Evolutionary conservation across 2,888 invertebrate species (phyloP).

Genomic region (Odontocolon sp.): DNA sequence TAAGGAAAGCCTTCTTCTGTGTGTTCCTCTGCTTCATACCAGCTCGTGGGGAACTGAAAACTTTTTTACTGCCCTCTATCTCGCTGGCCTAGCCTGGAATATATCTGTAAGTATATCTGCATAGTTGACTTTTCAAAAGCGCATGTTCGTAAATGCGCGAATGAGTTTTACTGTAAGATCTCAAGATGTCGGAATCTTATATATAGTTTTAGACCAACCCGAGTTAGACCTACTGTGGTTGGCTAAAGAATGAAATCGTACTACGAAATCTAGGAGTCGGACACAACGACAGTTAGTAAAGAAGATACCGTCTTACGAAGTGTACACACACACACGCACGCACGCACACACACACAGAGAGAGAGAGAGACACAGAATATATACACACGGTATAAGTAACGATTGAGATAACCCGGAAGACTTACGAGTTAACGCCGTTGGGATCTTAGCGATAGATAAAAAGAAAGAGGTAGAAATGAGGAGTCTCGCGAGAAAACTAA

Average conservation of each 20-base stretch:
- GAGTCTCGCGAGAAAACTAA: conserved; percentile 28
- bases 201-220: background rate
- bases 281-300: too few species aligned
- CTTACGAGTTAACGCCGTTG: conserved; percentile 4
- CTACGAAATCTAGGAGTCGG: too few species aligned
- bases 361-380: too few species aligned
- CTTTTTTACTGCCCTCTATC: conserved; percentile 45
- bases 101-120: too few species aligned
- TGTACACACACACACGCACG: too few species aligned
- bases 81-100: too few species aligned
- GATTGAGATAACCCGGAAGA: conserved; percentile 25
- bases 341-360: too few species aligned
- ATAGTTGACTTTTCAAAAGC: conserved; percentile 15
- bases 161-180: conserved; percentile 38
- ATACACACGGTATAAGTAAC: too few species aligned
- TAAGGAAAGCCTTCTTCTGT: conserved; percentile 31
- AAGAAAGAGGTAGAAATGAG: background rate
- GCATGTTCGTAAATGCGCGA: conserved; percentile 35
- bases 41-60: conserved; percentile 47
- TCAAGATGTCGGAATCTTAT: conserved; percentile 12
- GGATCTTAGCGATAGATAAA: conserved; percentile 35
- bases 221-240: conserved; percentile 4
- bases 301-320: too few species aligned
- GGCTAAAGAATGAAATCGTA: too few species aligned
- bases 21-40: conserved; percentile 26